Evolutionary conservation across 2,113 vertebrate genomes (phyloP), one percentile per base, ranked within the genome.

Genomic region (Ranitomeya variabilis): DNA sequence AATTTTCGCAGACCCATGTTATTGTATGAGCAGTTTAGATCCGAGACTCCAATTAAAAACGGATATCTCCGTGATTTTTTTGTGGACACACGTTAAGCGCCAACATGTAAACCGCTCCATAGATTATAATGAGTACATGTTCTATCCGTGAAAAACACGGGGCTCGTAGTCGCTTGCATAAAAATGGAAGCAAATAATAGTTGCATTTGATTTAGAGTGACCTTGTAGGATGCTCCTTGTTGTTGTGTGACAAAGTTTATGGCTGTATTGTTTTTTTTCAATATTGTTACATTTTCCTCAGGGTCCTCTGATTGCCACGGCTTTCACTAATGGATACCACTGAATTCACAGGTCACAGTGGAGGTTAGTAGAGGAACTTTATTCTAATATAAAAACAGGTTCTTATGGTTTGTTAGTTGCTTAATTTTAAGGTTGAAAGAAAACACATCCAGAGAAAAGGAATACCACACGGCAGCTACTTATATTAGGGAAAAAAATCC

Each of bases 281-380:
- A 81, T 81, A 18, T 60, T 13, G 23, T 13, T 62, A 10, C 60
- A 19, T 54, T 19, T 88, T 88, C 14, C 62, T 31, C 45, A 88
- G 98, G 98, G 98, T 89, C 98, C 98, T 90, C 96, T 99, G 97
- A 99, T 99, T 92, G 98, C 98, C 91, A 99, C 98, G 91, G 98
- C 98, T 92, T 99, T 99, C 93, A 99, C 98, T 93, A 99, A 99
- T 89, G 98, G 98, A 92, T 99, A 99, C 94, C 98, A 99, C 95
- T 99, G 96, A 99, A 95, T 93, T 94, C 92, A 93, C 94, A 92
- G 92, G 52, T 89, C 73, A 92, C 93, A 92, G 90, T 93, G 92
- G 92, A 93, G 93, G 93, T 93, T 94, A 93, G 92, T 94, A 94
- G 95, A 95, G 92, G 94, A 3, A 74, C 59, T 16, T 84, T 13